A percentile compares a stretch with the other conserved stretches of the same genome.
Evolutionary conservation across 1,140 invertebrate species (phyloP).

Genomic region (Aphelenchoides fujianensis): DNA sequence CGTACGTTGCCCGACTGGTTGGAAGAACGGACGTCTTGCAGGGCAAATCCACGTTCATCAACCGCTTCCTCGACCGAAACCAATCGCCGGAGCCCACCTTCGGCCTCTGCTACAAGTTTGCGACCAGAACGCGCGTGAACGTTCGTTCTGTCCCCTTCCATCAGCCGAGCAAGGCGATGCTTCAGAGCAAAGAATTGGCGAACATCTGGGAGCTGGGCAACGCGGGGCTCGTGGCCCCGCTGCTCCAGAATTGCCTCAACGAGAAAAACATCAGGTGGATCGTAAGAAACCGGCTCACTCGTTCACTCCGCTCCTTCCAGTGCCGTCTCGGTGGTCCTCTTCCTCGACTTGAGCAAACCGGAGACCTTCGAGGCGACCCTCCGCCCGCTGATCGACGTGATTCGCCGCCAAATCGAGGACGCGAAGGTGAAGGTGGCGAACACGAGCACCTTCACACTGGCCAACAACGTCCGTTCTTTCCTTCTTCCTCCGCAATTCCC

Average conservation of each 20-base stretch:
- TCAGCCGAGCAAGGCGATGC: background rate
- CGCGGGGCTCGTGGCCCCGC: background rate
- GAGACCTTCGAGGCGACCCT: slow-evolving; percentile 17
- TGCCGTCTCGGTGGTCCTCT: slow-evolving; percentile 15
- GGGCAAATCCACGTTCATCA: slow-evolving; percentile 32
- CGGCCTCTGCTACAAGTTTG: slow-evolving; percentile 27
- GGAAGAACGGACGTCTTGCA: slow-evolving; percentile 7
- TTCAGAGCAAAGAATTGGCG: slow-evolving; percentile 30
- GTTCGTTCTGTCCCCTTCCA: slow-evolving; percentile 12
- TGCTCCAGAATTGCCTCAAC: slow-evolving; percentile 16
- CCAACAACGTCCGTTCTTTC: slow-evolving; percentile 12
- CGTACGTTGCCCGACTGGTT: background rate
- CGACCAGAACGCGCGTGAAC: slow-evolving; percentile 28
- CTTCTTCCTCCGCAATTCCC: background rate
- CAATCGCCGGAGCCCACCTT: slow-evolving; percentile 23
- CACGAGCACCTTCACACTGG: background rate
- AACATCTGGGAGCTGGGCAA: slow-evolving; percentile 30
- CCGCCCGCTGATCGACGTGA: slow-evolving; percentile 9
- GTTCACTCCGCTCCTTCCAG: slow-evolving; percentile 4
- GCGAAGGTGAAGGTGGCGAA: background rate
- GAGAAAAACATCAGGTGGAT: slow-evolving; percentile 23
- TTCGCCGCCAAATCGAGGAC: background rate
- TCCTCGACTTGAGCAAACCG: slow-evolving; percentile 20
- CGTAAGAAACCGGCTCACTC: no score
- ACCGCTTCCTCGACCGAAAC: slow-evolving; percentile 26